phyloP scores from a whole-genome alignment of 2,797 vertebrate species.

The Sebastolobus altivelis region DNA sequence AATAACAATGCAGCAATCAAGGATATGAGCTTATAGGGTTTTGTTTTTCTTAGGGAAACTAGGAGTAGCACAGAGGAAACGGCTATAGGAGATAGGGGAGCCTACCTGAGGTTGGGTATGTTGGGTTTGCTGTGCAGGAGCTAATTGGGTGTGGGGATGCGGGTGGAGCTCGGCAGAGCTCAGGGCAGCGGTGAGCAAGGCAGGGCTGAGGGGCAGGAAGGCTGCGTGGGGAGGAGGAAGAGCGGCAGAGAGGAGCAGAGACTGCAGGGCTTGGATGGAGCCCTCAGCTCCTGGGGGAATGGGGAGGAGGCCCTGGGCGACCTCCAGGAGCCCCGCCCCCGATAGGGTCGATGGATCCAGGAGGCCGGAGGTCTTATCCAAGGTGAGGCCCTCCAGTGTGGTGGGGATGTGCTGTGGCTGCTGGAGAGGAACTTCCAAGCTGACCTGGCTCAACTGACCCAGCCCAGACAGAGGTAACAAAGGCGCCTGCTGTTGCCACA shows the following conservation, averaged over 20 bases:
- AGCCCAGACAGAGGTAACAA: constrained; percentile 84
- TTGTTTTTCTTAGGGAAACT: constrained; percentile 19
- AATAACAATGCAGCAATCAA: constrained; percentile 34
- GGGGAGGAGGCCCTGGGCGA: constrained; percentile 84
- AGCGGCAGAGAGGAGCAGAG: constrained; percentile 81
- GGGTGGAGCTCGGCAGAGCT: constrained; percentile 84
- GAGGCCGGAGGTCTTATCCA: constrained; percentile 83
- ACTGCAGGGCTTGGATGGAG: constrained; percentile 80
- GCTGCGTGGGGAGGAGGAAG: constrained; percentile 83
- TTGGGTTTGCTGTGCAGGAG: constrained; percentile 76
- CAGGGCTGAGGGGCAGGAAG: constrained; percentile 90
- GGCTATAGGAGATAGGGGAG: constrained; percentile 36
- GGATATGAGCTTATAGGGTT: constrained; percentile 18
- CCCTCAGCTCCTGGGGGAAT: constrained; percentile 77
- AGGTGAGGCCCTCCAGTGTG: constrained; percentile 78
- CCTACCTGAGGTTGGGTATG: constrained; percentile 83
- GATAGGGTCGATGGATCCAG: constrained; percentile 84
- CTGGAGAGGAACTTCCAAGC: constrained; percentile 86
- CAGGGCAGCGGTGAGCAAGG: constrained; percentile 89
- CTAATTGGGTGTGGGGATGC: constrained; percentile 85
- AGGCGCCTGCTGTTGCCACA: constrained; percentile 82
- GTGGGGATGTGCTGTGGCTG: constrained; percentile 82
- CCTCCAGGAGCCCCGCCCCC: constrained; percentile 81
- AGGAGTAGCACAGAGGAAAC: constrained; percentile 30
- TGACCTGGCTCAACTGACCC: constrained; percentile 85